Evolutionary conservation across 53 echinoderm and acorn worm species (phyloP).

Genomic region (Astropecten irregularis): DNA sequence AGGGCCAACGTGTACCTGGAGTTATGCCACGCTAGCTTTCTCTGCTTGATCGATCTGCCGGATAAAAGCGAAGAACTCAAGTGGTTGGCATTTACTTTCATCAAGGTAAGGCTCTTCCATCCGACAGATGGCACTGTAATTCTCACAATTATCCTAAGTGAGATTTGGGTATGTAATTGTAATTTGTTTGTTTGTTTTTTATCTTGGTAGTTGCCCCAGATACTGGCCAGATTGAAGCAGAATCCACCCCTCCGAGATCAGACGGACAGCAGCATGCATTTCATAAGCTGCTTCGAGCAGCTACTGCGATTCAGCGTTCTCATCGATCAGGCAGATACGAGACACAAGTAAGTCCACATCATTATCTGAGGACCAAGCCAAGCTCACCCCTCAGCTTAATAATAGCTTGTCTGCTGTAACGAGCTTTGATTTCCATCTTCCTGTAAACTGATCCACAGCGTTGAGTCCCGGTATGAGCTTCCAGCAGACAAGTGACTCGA

Average conservation of each 20-base stretch:
- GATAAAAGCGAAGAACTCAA: conserved; percentile 86
- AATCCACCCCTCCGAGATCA: conserved; percentile 33
- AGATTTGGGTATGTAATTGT: too few species aligned
- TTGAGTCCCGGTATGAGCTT: too few species aligned
- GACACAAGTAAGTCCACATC: conserved; percentile 69
- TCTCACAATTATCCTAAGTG: too few species aligned
- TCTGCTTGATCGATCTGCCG: conserved; percentile 76
- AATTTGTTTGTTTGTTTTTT: background rate
- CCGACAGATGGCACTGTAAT: too few species aligned
- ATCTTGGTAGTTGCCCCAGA: conserved; percentile 71
- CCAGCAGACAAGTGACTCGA: too few species aligned
- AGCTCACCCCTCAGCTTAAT: too few species aligned
- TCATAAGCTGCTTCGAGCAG: conserved; percentile 66
- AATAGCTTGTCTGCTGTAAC: too few species aligned
- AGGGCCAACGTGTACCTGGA: conserved; percentile 74
- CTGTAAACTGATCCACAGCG: too few species aligned
- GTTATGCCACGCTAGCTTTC: conserved; percentile 76
- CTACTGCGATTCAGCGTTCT: conserved; percentile 71
- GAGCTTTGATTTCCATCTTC: too few species aligned
- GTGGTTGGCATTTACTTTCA: conserved; percentile 88
- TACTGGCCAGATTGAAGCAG: conserved; percentile 71
- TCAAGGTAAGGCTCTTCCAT: conserved; percentile 88
- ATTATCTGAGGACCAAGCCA: too few species aligned
- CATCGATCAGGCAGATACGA: conserved; percentile 80
- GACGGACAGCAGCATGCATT: conserved; percentile 23